A percentile compares a stretch with the other conserved stretches of the same genome.
These are phyloP conservation scores for Imbricaverruca yamaguchii DNA, from an alignment of 2,888 invertebrate genomes.

Conservation along the genomic window DNA sequence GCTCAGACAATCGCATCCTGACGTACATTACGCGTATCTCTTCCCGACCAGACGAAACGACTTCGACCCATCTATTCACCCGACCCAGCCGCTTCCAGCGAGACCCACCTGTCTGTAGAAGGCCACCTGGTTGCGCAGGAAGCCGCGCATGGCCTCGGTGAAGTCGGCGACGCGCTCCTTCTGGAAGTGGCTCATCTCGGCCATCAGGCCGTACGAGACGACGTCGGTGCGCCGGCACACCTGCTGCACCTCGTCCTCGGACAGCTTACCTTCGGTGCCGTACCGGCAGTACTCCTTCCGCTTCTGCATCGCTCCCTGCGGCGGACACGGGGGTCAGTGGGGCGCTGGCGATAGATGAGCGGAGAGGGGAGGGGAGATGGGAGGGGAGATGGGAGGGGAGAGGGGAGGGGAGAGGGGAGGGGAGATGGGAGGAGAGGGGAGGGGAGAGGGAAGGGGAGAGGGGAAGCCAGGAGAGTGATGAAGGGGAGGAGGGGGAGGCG, in stretches of 20 bases:
- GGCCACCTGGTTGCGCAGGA: constrained; percentile 76
- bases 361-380: too few relatives aligned
- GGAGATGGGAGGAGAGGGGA: background rate
- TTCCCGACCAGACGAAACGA: too few relatives aligned
- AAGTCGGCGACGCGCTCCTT: constrained; percentile 75
- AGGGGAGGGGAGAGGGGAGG: too few relatives aligned
- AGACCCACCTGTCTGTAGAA: constrained; percentile 71
- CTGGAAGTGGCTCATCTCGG: constrained; percentile 92
- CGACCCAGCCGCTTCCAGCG: background rate
- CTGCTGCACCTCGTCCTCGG: constrained; percentile 67
- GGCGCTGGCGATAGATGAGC: too few relatives aligned
- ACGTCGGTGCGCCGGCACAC: constrained; percentile 78
- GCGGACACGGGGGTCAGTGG: background rate
- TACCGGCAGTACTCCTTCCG: constrained; percentile 77
- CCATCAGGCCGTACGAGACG: constrained; percentile 84
- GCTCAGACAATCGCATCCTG: too few relatives aligned
- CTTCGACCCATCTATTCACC: too few relatives aligned
- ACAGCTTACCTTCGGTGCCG: constrained; percentile 71
- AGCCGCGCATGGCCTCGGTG: constrained; percentile 74
- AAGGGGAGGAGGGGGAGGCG: too few relatives aligned
- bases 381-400: too few relatives aligned
- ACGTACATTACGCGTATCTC: too few relatives aligned
- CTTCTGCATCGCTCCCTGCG: constrained; percentile 67
- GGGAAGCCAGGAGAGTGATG: background rate
- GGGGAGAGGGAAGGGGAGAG: background rate